Base-by-base conservation (phyloP, 2,888 invertebrate genomes). In the Drosophila paramelanica region DNA sequence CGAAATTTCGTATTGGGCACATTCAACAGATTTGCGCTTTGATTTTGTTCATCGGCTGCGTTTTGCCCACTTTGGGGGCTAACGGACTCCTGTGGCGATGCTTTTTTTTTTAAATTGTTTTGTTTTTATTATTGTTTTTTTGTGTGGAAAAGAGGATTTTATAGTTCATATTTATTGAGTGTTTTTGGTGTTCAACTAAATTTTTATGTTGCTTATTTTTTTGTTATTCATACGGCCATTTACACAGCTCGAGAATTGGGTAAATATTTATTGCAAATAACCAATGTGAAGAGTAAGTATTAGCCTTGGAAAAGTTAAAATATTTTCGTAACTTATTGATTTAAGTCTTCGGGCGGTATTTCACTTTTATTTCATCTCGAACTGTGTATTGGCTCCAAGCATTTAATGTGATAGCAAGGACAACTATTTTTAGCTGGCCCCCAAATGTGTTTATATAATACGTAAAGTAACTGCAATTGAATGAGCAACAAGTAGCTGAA, bases 1-100 rank as follows among this genome's bases (percentile, higher is more conserved):
- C 91, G 91, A 69, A 91, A 91, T 79, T 89, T 91, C 73, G 79
- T 79, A 73, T 61, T 77, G 75, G 88, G 76, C 66, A 85, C 72
- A 77, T 76, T 77, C 81, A 77, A 73, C 72, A 78, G 68, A 78
- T 72, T 79, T 73, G 76, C 73, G 68, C 77, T 79, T 62, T 67
- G 73, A 79, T 79, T 77, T 67, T 84, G 81, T 65, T 79, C 73
- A 71, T 72, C 74, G 62, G 66, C 71, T 69, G 79, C 68, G 20
- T 64, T 59, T 71, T 57, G 73, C 49, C 61, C 66, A 39, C 60
- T 42, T 67, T 68, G 74, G 43, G 71, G 66, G 64, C 77, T 73
- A 72, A 82, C 65, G 60, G 76, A 73, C 70, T 88, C 86, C 84
- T 88, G 88, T 64, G 82, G 86, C 70, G 86, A 88, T 74, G 88